phyloP scores from a whole-genome alignment of 2,113 vertebrate genomes.

The Monarcha castaneiventris region DNA sequence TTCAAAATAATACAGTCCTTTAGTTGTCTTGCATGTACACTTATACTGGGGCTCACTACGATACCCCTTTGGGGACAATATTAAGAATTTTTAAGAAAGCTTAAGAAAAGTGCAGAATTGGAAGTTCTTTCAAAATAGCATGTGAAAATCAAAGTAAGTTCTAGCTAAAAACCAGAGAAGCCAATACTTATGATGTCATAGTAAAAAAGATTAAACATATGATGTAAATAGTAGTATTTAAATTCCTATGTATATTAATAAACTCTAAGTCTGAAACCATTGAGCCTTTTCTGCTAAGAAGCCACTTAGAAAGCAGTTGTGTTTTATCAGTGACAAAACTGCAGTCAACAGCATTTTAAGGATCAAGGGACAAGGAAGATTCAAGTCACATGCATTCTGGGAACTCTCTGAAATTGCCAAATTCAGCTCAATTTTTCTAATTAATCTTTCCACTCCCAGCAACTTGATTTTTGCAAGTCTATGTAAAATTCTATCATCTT shows the following conservation, averaged over 20 bases:
- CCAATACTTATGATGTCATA: neutral
- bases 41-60: neutral
- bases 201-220: neutral
- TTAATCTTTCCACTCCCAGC: neutral
- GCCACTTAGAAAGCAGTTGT: neutral
- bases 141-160: neutral
- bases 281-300: neutral
- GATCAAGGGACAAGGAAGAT: neutral
- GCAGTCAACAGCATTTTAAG: neutral
- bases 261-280: neutral
- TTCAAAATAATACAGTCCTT: neutral
- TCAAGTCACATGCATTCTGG: neutral
- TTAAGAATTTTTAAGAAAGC: neutral
- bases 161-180: neutral
- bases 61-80: neutral
- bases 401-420: neutral
- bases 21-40: neutral
- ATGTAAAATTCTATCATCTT: neutral
- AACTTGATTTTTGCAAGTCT: neutral
- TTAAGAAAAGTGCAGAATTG: neutral
- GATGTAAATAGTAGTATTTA: neutral
- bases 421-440: neutral
- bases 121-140: neutral
- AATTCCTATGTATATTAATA: neutral
- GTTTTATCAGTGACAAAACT: neutral